Base-by-base conservation (phyloP, 2,888 invertebrate genomes). In the Achlya flavicornis region DNA sequence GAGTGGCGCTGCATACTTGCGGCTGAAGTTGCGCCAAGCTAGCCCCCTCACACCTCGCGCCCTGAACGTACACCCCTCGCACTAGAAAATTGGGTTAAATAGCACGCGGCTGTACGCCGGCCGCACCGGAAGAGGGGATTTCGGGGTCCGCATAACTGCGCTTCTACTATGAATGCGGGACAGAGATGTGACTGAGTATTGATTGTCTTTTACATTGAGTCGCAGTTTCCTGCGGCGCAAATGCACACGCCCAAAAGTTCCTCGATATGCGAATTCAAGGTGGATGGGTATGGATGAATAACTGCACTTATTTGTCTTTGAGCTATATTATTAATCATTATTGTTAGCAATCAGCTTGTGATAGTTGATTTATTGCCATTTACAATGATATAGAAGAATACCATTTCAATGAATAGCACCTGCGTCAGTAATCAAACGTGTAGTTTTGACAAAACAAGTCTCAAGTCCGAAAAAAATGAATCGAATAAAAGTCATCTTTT, bases 11-110 rank as follows among this genome's bases (percentile, higher is more conserved):
- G 91, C 91, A 91, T 84, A 90, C 86, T 90, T 90, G 89, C 86
- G 89, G 85, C 85, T 85, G 79, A 86, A 89, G 86, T 88, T 89
- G 86, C 86, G 87, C 84, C 84, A 84, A 75, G 75, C 75, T 75
- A 77, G 71, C 75, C 78, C 79, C 79, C 80, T 80, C 82, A 74
- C 84, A 83, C 86, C 85, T 81, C 85, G 71, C 81, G 75, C 87
- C 87, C 87, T 86, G 79, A 74, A 83, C 84, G 79, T 75, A 83
- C 84, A 84, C 89, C 91, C 89, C 89, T 87, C 85, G 84, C 80
- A 86, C 91, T 89, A 90, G 91, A 90, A 92, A 92, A 92, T 92
- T 92, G 91, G 93, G 93, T 93, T 92, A 92, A 91, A 92, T 87
- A 92, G 89, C 87, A 91, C 88, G 89, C 91, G 87, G 88, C 84